phyloP scores from a whole-genome alignment of 2,113 vertebrate species.

The Tursiops truncatus region DNA sequence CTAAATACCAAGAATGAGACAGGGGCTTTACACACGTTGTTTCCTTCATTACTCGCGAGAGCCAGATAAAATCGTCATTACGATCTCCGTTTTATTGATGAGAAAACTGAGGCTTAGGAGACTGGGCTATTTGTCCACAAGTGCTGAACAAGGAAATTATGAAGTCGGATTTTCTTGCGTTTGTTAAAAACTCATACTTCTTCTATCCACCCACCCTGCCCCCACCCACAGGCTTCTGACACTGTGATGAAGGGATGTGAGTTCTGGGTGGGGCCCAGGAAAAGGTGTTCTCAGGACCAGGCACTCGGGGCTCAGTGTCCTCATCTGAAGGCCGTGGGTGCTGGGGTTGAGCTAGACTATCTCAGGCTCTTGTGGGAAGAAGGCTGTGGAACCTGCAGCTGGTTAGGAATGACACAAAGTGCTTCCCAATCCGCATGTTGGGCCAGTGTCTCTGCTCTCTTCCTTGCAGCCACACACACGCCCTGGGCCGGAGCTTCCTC shows the following conservation, averaged over 20 bases:
- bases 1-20: not conserved
- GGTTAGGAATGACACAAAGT: not conserved
- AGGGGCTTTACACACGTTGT: not conserved
- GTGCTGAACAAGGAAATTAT: not conserved
- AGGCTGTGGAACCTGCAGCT: not conserved
- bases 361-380: not conserved
- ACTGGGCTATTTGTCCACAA: not conserved
- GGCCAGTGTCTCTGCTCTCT: not conserved
- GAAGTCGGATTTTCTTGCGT: not conserved
- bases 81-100: not conserved
- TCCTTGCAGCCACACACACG: not conserved
- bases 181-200: not conserved
- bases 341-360: not conserved
- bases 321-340: not conserved
- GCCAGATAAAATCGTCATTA: not conserved
- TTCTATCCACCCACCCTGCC: rapidly evolving
- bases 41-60: not conserved
- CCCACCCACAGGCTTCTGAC: not conserved
- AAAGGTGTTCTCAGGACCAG: not conserved
- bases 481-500: not conserved
- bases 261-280: not conserved
- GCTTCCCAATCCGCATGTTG: not conserved
- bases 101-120: not conserved
- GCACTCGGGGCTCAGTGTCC: not conserved
- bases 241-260: not conserved